Base-by-base conservation (phyloP, 2,888 invertebrate species). In the Sisyra terminalis region DNA sequence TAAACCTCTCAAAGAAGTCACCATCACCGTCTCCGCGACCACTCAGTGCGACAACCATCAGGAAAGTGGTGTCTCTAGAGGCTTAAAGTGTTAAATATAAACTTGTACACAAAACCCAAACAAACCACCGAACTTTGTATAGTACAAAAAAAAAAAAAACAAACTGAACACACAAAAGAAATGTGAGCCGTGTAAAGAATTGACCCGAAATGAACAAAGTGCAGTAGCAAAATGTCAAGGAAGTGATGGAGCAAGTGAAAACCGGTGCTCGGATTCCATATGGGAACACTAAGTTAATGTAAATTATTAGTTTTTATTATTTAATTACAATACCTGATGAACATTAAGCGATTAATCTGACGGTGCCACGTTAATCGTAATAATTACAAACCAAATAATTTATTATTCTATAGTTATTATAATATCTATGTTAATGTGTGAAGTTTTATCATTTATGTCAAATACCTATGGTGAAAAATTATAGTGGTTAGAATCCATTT, bases 1-100 rank as follows among this genome's bases (percentile, higher is more conserved):
- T 90, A 51, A 90, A 90, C 70, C 71, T 90, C 55, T 89, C 88
- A 61, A 89, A 88, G 63, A 83, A 83, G 59, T 78, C 81, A 49
- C 80, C 80, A 52, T 75, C 78, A 51, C 78, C 81, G 49, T 79
- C 85, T 61, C 81, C 85, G 56, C 56, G 76, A 64, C 68, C 76
- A 59, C 51, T 59, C 43, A 60, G 60, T 49, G 56, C 61, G 49
- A 59, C 58, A 13, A 29, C 42, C 11, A 15, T 35, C 10, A 59
- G 59, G 54, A 61, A 61, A 49, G 60, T 57, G 3, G 51, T 60
- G n/a, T 59, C 60, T 15, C 59, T 65, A 50, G 66, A 65, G 52
- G 66, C 65, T 59, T 66, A 61, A 60, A 59, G 13, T 35, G 16
- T 7, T 15, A 11, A 35, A 9, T 35, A 35, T 24, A 24, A 24